A percentile compares a stretch with the other conserved stretches of the same genome.
phyloP scores from a whole-genome alignment of 2,888 invertebrate species.

The Stramonita haemastoma region DNA sequence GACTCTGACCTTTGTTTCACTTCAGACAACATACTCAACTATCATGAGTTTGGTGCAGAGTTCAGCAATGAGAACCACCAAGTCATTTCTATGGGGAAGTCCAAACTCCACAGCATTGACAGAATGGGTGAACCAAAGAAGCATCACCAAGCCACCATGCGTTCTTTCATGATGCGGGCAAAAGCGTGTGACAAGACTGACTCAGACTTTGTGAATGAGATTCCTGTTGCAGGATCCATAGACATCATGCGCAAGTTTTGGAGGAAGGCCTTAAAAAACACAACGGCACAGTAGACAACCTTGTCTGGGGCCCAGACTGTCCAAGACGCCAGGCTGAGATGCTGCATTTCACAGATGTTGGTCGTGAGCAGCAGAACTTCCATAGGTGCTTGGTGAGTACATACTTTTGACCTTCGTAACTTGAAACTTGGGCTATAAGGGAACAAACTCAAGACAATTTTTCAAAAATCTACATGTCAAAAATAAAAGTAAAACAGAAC shows the following conservation, averaged over 20 bases:
- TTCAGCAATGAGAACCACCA: not conserved
- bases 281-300: not conserved
- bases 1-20: not conserved
- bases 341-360: not conserved
- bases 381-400: not conserved
- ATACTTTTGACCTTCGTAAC: not conserved
- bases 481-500: no score
- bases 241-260: not conserved
- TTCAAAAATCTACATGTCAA: no score
- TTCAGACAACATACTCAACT: not conserved
- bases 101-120: not conserved
- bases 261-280: not conserved
- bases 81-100: not conserved
- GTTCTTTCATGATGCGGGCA: no score
- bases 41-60: not conserved
- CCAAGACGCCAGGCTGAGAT: not conserved
- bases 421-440: no score
- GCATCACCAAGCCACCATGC: not conserved
- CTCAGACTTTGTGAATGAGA: not conserved
- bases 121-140: not conserved
- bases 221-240: not conserved
- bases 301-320: no score
- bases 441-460: no score
- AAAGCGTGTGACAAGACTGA: not conserved
- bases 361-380: not conserved